Base-by-base conservation (phyloP, 2,797 vertebrate species). In the Myotis myotis region DNA sequence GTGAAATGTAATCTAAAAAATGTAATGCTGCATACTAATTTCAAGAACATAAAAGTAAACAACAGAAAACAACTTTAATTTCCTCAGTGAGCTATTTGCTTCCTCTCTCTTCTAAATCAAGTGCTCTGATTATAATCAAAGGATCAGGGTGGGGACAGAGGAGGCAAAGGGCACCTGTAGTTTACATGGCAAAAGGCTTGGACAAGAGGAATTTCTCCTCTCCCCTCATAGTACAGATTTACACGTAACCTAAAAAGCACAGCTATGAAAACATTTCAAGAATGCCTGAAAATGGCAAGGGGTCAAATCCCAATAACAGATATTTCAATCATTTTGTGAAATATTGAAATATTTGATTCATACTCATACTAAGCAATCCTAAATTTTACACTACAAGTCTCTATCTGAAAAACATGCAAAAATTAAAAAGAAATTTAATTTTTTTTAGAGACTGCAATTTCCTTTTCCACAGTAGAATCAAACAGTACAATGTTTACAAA, bases 101-200 rank as follows among this genome's bases (percentile, higher is more conserved):
- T 89, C n/a, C 33, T 76, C 44, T 87, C 55, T 91, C 51, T 55
- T 49, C 36, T 87, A 66, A 89, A 87, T 71, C 36, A 82, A 96
- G 89, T n/a, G 28, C 25, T 94, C 71, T 8, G 71, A 66, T 5
- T 53, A 33, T 62, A 76, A 89, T 49, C 0, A 1, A 68, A 82
- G 72, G 44, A 64, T 36, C 70, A 78, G 64, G 53, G 86, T 41
- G 44, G 62, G 89, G 55, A 79, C 23, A 49, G 89, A 89, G 70
- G 51, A 41, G 95, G 93, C 57, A 93, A 83, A 92, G 91, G 89
- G 81, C 57, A 83, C 49, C 25, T 79, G 76, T 66, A 92, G 92
- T 93, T 95, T 90, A 91, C 84, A 70, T 55, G 88, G 64, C 44
- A 90, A 68, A 83, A 87, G 68, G 41, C 78, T 55, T 49, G 57